These are phyloP conservation scores for Hydrotaea cyrtoneurina DNA, from an alignment of 2,888 invertebrate species.

Conservation along the genomic window DNA sequence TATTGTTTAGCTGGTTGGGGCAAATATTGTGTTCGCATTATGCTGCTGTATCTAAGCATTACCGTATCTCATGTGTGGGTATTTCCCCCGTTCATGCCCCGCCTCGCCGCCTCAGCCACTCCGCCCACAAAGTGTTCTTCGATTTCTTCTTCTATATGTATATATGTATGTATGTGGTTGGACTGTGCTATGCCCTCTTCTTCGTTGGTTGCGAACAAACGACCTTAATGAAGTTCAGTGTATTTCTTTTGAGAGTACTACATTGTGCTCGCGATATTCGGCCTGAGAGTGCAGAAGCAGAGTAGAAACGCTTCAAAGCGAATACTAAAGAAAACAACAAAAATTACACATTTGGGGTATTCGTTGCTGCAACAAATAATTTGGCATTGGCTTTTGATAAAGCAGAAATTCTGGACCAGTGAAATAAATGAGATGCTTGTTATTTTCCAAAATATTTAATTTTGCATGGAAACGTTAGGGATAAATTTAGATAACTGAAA, in stretches of 20 bases:
- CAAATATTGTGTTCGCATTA: neutral
- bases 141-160: neutral
- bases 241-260: neutral
- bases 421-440: too few relatives aligned
- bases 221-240: conserved; percentile 39
- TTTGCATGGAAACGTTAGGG: too few relatives aligned
- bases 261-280: neutral
- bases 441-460: too few relatives aligned
- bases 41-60: neutral
- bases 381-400: too few relatives aligned
- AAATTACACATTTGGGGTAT: neutral
- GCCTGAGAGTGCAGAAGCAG: neutral
- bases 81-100: too few relatives aligned
- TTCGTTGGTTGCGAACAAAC: conserved; percentile 11
- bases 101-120: neutral
- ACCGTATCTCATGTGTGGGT: neutral
- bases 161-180: neutral
- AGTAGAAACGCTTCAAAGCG: neutral
- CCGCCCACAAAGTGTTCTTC: neutral
- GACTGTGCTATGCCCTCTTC: neutral
- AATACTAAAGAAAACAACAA: neutral
- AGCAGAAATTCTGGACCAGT: too few relatives aligned
- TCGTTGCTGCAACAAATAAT: too few relatives aligned
- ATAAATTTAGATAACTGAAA: too few relatives aligned
- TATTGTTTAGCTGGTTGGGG: neutral